Evolutionary conservation across 1,140 invertebrate genomes (phyloP).

Genomic region (Pemphigus obesinymphae): DNA sequence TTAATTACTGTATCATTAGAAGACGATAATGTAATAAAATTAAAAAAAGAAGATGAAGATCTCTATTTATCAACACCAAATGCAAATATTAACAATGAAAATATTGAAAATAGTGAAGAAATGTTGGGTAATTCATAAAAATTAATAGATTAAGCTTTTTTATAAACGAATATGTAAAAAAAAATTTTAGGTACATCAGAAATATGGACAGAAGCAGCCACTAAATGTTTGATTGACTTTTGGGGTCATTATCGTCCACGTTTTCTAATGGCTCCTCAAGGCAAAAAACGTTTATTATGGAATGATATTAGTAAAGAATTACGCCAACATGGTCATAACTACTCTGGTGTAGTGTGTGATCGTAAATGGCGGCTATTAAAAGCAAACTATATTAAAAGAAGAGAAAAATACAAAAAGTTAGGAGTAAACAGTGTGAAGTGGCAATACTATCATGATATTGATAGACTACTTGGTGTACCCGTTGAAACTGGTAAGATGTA

Average conservation of each 20-base stretch:
- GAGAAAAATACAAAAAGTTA: conserved; percentile 25
- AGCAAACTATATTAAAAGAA: conserved; percentile 26
- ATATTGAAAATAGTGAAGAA: neutral
- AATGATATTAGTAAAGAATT: conserved; percentile 14
- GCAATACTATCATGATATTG: conserved; percentile 29
- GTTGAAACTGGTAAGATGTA: neutral
- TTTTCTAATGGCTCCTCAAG: conserved; percentile 1
- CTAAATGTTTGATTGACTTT: conserved; percentile 16
- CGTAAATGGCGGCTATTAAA: conserved; percentile 37
- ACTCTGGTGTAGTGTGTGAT: conserved; percentile 17
- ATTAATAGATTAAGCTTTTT: neutral
- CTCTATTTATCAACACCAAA: neutral
- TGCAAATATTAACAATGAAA: neutral
- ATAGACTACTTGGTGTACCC: neutral
- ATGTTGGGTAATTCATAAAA: neutral
- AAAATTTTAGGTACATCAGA: neutral
- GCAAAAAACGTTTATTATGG: conserved; percentile 30
- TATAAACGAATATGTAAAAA: neutral
- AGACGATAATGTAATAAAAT: neutral
- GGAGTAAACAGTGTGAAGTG: neutral
- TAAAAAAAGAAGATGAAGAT: conserved; percentile 23
- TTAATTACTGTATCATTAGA: conserved; percentile 15
- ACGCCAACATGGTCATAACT: conserved; percentile 6
- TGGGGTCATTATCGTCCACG: conserved; percentile 25
- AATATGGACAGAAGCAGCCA: conserved; percentile 11